These are phyloP conservation scores for Mobula hypostoma DNA, from an alignment of 2,113 vertebrate species.

Conservation along the genomic window DNA sequence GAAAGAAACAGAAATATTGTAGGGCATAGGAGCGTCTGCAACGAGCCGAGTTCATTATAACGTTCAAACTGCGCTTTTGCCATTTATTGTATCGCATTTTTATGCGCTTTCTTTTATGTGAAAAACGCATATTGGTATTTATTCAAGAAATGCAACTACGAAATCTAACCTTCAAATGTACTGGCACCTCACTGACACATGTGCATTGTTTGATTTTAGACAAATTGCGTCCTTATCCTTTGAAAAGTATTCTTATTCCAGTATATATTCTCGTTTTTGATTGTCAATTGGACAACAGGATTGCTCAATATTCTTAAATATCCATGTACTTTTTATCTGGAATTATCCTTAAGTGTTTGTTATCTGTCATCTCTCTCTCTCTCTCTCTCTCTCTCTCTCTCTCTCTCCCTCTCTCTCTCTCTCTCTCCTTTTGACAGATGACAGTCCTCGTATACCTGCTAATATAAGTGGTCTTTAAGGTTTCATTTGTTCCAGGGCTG, in stretches of 20 bases:
- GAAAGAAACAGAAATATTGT: background rate
- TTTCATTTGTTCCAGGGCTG: constrained; percentile 56
- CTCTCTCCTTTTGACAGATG: constrained; percentile 45
- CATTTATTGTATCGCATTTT: background rate
- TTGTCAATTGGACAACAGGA: constrained; percentile 28
- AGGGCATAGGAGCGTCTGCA: background rate
- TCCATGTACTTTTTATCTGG: background rate
- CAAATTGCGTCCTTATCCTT: constrained; percentile 11
- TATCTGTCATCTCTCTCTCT: constrained; percentile 30
- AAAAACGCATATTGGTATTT: background rate
- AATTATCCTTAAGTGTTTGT: constrained; percentile 32
- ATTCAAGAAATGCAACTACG: background rate
- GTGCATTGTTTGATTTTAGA: background rate
- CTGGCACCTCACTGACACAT: background rate
- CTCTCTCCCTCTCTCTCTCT: too few species aligned
- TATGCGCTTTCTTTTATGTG: too few species aligned
- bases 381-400: too few species aligned
- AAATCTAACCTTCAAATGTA: background rate
- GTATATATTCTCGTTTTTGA: background rate
- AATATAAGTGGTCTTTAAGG: constrained; percentile 60
- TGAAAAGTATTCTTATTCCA: background rate
- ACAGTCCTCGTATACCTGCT: constrained; percentile 57
- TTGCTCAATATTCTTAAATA: constrained; percentile 13
- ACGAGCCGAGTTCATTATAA: background rate
- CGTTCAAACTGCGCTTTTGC: background rate